Evolutionary conservation across 2,113 vertebrate species (phyloP), one percentile per base, ranked within the genome.

Genomic region (Ellobius talpinus): DNA sequence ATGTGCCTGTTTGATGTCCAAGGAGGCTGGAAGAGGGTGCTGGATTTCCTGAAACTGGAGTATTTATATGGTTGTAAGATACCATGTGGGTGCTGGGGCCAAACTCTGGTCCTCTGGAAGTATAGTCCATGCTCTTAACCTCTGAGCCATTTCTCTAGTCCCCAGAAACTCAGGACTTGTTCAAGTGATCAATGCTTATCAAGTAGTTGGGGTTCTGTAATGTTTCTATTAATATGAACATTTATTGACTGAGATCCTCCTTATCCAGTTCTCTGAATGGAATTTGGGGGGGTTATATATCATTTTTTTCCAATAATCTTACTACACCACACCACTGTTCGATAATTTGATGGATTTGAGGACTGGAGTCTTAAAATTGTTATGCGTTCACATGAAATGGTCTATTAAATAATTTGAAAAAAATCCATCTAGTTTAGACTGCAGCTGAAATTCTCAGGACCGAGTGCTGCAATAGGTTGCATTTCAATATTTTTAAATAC

Each of bases 341-440:
- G 9, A 58, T 76, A 24, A 81, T 93, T 92, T 29, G 76, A 3
- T 91, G 55, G 2, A 65, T 72, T 86, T 93, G 81, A 96, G 45
- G 95, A 96, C 55, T 12, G 66, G 36, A 90, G 31, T 93, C 91
- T 92, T n/a, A 9, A 72, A 87, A 81, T 55, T 94, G 39, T 95
- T 94, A 87, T 33, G 26, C 65, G n/a, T 39, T 33, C 45, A 63
- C 12, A 58, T 97, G 16, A 96, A 93, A 73, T 93, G 85, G 47
- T 21, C 52, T 97, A 45, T 96, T 96, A 68, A 92, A 76, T 95
- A 94, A 91, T 96, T 94, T 33, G 92, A 84, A 89, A 91, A 50
- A 93, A 95, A 85, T 19, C 55, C 52, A 61, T 52, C 11, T 82
- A 61, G 8, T 47, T 89, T 94, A 52, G 47, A 21, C 29, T 84